Evolutionary conservation across 2,113 vertebrate species (phyloP), one percentile per base, ranked within the genome.

Genomic region (Dascyllus trimaculatus): DNA sequence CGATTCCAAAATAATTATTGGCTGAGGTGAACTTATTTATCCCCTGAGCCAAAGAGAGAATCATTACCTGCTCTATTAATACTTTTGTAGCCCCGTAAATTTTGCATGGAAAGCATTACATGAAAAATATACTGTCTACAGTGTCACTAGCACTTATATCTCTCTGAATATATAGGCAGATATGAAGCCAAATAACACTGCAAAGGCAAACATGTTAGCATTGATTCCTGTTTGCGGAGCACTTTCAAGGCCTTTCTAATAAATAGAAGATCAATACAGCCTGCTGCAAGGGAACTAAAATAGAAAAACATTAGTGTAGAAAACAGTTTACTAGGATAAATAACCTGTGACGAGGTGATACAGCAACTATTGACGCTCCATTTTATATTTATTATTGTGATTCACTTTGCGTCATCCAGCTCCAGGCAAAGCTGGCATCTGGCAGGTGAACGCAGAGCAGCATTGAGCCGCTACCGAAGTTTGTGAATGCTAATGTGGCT

Each of bases 131-230:
- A 49, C 29, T 17, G 21, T 21, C 45, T 5, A 13, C 24, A 43
- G 6, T 29, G 26, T 59, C 57, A 68, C 35, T 45, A 51, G 25
- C 15, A 5, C 66, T 68, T 38, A 14, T 65, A 56, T 19, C n/a
- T 79, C 38, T 49, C 15, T 69, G 65, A 73, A 59, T 72, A 22
- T 13, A 46, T 57, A 56, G 65, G 66, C 66, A 18, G 53, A 64
- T 80, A 85, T 75, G 80, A 49, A 67, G 65, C 61, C 75, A 77
- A 78, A 82, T 73, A 73, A 57, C 78, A 65, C 19, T 59, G 68
- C 66, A 56, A 82, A 85, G 84, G 85, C 82, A 91, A 93, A 82
- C 75, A 78, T 82, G 86, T 92, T 92, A 89, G 86, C 87, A 93
- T 90, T 78, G 92, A 92, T 92, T 88, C 74, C 57, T 82, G 60